Evolutionary conservation across 2,888 invertebrate genomes (phyloP).

Genomic region (Hofmannophila pseudospretella): DNA sequence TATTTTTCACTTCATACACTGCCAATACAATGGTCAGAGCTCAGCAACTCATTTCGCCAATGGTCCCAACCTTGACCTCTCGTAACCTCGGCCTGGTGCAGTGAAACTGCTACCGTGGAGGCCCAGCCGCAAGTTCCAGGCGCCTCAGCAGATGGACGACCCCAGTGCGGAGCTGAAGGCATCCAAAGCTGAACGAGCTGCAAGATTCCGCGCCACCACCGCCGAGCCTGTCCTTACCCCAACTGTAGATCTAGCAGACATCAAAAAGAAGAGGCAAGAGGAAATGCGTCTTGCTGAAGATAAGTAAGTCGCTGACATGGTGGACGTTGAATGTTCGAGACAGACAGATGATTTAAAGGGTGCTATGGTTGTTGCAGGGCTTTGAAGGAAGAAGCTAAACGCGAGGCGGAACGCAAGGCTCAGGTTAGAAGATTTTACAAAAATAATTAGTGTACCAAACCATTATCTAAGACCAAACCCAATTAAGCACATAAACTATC

Average conservation of each 20-base stretch:
- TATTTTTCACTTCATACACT: background rate
- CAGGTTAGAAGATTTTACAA: slow-evolving; percentile 59
- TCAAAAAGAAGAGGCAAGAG: slow-evolving; percentile 78
- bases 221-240: slow-evolving; percentile 63
- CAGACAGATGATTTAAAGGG: background rate
- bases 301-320: slow-evolving; percentile 53
- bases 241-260: slow-evolving; percentile 74
- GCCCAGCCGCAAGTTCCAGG: slow-evolving; percentile 83
- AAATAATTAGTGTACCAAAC: background rate
- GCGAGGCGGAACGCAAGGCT: slow-evolving; percentile 68
- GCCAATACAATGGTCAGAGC: background rate
- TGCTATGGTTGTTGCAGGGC: slow-evolving; percentile 45
- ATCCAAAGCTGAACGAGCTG: slow-evolving; percentile 79
- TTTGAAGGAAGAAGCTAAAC: slow-evolving; percentile 73
- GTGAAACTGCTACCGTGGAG: slow-evolving; percentile 82
- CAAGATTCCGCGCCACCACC: slow-evolving; percentile 77
- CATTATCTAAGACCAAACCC: background rate
- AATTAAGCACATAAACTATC: too few species aligned
- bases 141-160: slow-evolving; percentile 76
- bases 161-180: slow-evolving; percentile 79
- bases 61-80: slow-evolving; percentile 41
- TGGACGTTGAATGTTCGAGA: background rate
- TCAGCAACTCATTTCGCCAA: slow-evolving; percentile 39
- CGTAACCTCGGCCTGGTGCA: slow-evolving; percentile 66
- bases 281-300: slow-evolving; percentile 81